Base-by-base conservation (phyloP, 2,888 invertebrate species). In the Anorthoa munda region DNA sequence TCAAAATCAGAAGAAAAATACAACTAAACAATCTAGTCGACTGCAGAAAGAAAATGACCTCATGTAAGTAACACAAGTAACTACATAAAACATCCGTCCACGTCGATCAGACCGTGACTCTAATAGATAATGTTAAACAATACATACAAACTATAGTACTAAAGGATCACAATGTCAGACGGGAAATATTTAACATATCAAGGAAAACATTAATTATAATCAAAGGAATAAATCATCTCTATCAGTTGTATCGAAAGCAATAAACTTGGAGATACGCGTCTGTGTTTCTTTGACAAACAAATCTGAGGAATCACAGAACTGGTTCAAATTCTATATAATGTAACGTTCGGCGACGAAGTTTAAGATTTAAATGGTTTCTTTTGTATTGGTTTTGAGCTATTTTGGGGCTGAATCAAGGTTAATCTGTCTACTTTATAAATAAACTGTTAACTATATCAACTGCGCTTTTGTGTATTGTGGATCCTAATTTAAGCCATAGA, bases 191-290 rank as follows among this genome's bases (percentile, higher is more conserved):
- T 75, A 72, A 84, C 69, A 69, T 83, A 79, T 69, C 67, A 73
- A 84, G 84, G 85, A 84, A 85, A 86, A 75, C 85, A 85, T 85
- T 86, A 80, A 84, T 85, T 82, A 80, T 56, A 55, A 80, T 75
- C 64, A 60, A 26, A 60, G 66, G 56, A 51, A 70, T 86, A 82
- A 84, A 84, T 85, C 66, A 82, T 66, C 23, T 50, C 31, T 82
- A 81, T 69, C 79, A 59, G 21, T 68, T 55, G 17, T 72, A 70
- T 81, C 69, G 21, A 45, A 59, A 68, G 50, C 60, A 80, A 77
- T 81, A 83, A 80, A 83, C 59, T 69, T 17, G 11, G 23, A 67
- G 76, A 80, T 61, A 83, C 39, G 67, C 21, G 75, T 39, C 66
- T 45, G 21, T 59, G 13, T 48, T 69, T 70, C 72, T 83, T 63